Percentiles rank a stretch among this genome's conserved stretches.
Conservation (phyloP, 1,140 invertebrate genomes). For the Papilio polytes region DNA sequence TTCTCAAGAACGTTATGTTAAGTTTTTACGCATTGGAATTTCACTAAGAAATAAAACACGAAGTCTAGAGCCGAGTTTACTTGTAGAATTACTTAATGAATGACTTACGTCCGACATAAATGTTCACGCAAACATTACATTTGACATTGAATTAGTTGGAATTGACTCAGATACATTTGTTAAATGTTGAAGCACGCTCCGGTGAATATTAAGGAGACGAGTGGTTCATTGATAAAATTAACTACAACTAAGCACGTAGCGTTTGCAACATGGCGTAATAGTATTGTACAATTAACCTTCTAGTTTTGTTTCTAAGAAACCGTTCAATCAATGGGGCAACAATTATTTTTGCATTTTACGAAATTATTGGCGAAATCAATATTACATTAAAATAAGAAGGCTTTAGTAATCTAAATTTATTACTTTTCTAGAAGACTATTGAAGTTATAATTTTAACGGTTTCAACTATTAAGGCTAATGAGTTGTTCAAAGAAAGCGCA, state of each 20-base stretch:
- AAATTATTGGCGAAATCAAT: not conserved
- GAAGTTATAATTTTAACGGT: not conserved
- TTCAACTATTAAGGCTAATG: not conserved
- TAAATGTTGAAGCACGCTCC: constrained; percentile 3
- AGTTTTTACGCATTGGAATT: too few species aligned
- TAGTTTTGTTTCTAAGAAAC: not conserved
- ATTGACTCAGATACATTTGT: constrained; percentile 22
- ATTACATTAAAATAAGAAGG: not conserved
- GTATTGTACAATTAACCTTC: constrained; percentile 14
- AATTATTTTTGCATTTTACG: constrained; percentile 11
- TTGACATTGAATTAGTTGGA: constrained; percentile 19
- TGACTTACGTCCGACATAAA: not conserved
- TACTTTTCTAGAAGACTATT: not conserved
- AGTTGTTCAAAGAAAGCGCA: constrained; percentile 22
- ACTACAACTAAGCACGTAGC: not conserved
- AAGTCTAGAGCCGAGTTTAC: too few species aligned
- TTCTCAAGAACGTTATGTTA: too few species aligned
- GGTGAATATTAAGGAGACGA: constrained; percentile 14
- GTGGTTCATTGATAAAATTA: constrained; percentile 11
- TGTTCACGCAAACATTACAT: not conserved
- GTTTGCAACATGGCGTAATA: constrained; percentile 7
- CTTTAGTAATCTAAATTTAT: not conserved
- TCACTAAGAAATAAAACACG: too few species aligned
- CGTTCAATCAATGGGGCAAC: not conserved
- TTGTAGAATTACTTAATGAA: not conserved